Percentiles rank a stretch among this genome's conserved stretches.
These are phyloP conservation scores for Rhombomys opimus DNA, from an alignment of 2,113 vertebrate genomes.

Conservation along the genomic window DNA sequence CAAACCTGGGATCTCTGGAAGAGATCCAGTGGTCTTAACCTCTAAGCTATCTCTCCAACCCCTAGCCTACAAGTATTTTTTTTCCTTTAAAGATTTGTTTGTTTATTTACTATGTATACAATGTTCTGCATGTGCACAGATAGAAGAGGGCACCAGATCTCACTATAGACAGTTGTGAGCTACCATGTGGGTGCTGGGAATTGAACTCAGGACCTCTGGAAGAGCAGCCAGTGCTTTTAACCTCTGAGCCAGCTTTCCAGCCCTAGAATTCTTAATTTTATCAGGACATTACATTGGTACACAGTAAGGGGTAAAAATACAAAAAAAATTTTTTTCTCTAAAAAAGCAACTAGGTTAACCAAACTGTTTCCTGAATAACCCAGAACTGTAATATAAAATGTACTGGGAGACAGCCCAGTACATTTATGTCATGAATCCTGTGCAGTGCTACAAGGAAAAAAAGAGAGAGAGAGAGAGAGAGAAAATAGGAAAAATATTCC, in stretches of 20 bases:
- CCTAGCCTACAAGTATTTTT: no score
- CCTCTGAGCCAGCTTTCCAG: neutral
- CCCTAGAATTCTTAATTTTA: constrained; percentile 18
- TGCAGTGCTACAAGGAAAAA: neutral
- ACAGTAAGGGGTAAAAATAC: constrained; percentile 20
- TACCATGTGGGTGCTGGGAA: neutral
- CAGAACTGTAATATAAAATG: neutral
- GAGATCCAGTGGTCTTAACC: no score
- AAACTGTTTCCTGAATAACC: neutral
- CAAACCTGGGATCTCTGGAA: no score
- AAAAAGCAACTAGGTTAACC: neutral
- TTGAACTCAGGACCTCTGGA: neutral
- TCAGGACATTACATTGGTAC: constrained; percentile 5
- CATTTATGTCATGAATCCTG: neutral
- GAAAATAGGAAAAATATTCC: neutral
- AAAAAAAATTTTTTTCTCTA: neutral
- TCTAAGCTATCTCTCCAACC: no score
- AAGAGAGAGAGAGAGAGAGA: neutral
- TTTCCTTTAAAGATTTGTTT: no score
- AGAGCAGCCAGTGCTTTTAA: neutral
- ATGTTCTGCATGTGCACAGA: no score
- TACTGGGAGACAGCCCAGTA: neutral
- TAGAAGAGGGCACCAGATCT: no score
- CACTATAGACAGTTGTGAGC: neutral
- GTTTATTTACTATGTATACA: no score